Conservation (phyloP, 2,888 invertebrate genomes). For the Pristionchus maxplancki region DNA sequence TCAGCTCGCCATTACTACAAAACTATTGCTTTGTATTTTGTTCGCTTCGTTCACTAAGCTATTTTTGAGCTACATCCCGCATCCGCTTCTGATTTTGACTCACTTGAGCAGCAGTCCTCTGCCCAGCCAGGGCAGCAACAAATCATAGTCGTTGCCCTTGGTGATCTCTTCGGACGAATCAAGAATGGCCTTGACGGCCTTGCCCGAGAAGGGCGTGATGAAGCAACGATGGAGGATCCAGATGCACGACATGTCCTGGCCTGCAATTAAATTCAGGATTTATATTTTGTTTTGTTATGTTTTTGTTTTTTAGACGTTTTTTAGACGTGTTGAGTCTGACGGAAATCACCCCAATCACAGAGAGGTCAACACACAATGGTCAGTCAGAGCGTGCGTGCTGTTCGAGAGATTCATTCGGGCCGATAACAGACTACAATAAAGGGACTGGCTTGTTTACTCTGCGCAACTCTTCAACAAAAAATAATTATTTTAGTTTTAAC, state of each 20-base stretch:
- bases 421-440: background rate
- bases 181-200: slow-evolving; percentile 41
- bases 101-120: slow-evolving; percentile 49
- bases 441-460: background rate
- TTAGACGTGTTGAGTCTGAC: background rate
- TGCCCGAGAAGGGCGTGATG: slow-evolving; percentile 30
- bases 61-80: no score
- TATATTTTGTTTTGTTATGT: no score
- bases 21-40: no score
- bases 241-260: slow-evolving; percentile 2
- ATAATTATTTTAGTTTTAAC: no score
- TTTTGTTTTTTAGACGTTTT: background rate
- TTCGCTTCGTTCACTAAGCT: no score
- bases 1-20: no score
- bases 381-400: background rate
- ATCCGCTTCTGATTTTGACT: background rate
- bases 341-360: background rate
- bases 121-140: slow-evolving; percentile 45
- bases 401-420: background rate
- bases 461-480: background rate
- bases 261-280: background rate
- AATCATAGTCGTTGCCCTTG: slow-evolving; percentile 46
- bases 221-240: slow-evolving; percentile 38
- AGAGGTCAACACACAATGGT: background rate
- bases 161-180: slow-evolving; percentile 48